Percentiles rank a stretch among this genome's conserved stretches.
phyloP scores from a whole-genome alignment of 1,140 invertebrate genomes.

The Tigriopus japonicus region DNA sequence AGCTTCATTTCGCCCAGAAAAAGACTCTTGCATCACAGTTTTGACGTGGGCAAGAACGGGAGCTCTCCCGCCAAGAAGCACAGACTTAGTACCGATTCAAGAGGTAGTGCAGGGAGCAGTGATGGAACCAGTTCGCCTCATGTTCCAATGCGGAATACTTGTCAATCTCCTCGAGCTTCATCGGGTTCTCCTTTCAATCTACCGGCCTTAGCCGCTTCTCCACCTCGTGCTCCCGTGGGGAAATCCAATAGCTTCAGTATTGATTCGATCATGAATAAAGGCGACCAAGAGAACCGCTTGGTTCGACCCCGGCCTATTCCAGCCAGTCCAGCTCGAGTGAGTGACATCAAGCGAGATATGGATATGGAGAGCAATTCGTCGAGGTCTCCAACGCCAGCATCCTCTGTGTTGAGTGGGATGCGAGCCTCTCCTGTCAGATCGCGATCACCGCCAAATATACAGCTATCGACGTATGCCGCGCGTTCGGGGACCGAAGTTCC shows the following conservation, averaged over 20 bases:
- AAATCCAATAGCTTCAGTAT: neutral
- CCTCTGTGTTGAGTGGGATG: neutral
- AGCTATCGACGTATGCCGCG: neutral
- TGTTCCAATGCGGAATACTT: too few species aligned
- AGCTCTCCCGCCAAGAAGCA: neutral
- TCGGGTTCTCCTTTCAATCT: too few species aligned
- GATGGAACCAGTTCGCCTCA: neutral
- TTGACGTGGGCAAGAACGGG: neutral
- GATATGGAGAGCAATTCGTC: too few species aligned
- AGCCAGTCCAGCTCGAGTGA: neutral
- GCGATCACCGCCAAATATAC: neutral
- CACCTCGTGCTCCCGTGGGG: neutral
- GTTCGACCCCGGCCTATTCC: neutral
- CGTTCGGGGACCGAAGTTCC: neutral
- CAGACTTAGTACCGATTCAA: neutral
- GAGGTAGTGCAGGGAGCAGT: neutral
- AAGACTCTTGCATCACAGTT: neutral
- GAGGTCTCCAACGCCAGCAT: neutral
- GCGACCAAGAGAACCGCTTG: neutral
- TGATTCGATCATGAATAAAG: neutral
- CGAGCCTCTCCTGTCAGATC: neutral
- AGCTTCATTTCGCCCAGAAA: neutral
- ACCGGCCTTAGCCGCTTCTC: neutral
- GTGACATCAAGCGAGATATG: neutral
- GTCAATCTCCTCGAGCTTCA: too few species aligned